Base-by-base conservation (phyloP, 2,113 vertebrate genomes). In the Oncorhynchus kisutch region DNA sequence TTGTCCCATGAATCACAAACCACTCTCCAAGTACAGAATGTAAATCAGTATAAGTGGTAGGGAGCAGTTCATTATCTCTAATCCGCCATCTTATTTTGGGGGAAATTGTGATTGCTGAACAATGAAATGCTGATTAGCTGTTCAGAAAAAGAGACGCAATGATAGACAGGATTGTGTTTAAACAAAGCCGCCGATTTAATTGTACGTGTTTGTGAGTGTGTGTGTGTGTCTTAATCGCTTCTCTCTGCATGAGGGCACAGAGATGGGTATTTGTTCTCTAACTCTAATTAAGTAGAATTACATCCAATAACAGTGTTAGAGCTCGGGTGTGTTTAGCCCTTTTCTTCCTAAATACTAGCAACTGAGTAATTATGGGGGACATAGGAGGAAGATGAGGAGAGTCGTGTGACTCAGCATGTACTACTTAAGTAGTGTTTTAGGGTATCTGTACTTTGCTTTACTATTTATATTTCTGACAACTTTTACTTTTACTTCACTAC, bases 111-210 rank as follows among this genome's bases (percentile, higher is more conserved):
- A 91, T 89, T 90, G 86, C 84, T 83, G 87, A 90, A 90, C 84
- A 92, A 91, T 90, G 81, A 90, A 83, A 89, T 86, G 80, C 73
- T 82, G 88, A 89, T 91, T 85, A 89, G 85, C 82, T 9, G 34
- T 73, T 48, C 69, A 88, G 86, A 88, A 85, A 87, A 87, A 88
- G 34, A 77, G 81, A 87, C 4, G 6, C 8, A 62, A 12, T 90
- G 91, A 91, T 91, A 91, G 90, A 88, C 88, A 86, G 87, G 85
- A 86, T 86, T 86, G 79, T 78, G 85, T 90, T 88, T 85, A 82
- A 86, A 89, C 88, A 90, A 91, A 87, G 83, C 82, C 77, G 59
- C 68, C 51, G 77, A 85, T 34, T 34, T 34, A 34, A 34, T 34
- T 34, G 34, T 8, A 34, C 34, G 34, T 34, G 34, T 34, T 34